Base-by-base conservation (phyloP, 2,797 vertebrate genomes). In the Alca torda region DNA sequence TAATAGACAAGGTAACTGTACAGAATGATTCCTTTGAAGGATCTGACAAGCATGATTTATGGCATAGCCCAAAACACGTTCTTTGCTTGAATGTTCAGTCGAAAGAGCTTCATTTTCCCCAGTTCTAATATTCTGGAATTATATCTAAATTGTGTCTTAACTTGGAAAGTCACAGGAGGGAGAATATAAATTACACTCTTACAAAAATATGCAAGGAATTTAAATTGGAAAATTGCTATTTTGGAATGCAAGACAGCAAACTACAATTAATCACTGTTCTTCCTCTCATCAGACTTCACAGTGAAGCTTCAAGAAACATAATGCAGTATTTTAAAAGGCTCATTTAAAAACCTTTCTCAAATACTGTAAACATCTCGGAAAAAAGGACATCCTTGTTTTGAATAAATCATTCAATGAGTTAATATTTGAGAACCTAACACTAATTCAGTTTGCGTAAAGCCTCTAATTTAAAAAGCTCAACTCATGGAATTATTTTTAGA, bases 221-320 rank as follows among this genome's bases (percentile, higher is more conserved):
- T 96, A 97, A 98, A 98, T 97, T 97, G 96, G 97, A 97, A 98
- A 98, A 98, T 98, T 97, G 87, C 94, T 97, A 73, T 98, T 98
- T 98, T 98, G 91, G 83, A 95, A 96, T 97, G 93, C 91, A 96
- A 95, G 96, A 95, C 94, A 93, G 93, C 94, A 98, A 97, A 92
- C 91, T 90, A 94, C 96, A 97, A 97, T 98, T 98, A 98, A 98
- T 98, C 91, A 94, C 94, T 94, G 94, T 97, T 96, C 90, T 96
- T 97, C 84, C 1, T 41, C 81, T 96, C 73, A 88, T 97, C 90
- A 96, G 67, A 94, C 81, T 95, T 78, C 64, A 68, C 67, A 91
- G 91, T 93, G 87, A 97, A 96, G 82, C 95, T 95, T 95, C 84
- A 90, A 94, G 88, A 97, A 97, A 91, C 65, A 68, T 41, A 94